Conservation (phyloP, 2,113 vertebrate species). For the Zosterops japonicus region DNA sequence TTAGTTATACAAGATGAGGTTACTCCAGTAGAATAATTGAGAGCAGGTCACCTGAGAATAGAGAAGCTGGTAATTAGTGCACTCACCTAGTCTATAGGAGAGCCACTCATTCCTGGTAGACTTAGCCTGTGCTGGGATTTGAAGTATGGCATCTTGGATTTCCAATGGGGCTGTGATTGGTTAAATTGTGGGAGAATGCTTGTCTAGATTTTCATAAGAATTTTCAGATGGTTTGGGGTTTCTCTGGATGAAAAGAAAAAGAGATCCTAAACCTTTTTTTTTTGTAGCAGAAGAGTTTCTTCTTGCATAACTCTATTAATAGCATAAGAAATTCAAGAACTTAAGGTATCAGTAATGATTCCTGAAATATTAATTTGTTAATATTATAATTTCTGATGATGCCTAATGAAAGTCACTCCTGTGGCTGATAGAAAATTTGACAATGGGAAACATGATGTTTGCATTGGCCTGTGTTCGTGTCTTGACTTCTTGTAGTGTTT, state of each 20-base stretch:
- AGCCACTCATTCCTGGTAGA: neutral
- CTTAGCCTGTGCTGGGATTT: neutral
- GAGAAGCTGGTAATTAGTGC: neutral
- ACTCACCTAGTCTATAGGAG: neutral
- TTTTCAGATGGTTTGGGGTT: neutral
- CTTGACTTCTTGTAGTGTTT: neutral
- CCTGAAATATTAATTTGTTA: neutral
- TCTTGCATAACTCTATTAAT: neutral
- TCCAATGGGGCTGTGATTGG: neutral
- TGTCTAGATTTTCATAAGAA: neutral
- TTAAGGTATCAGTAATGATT: neutral
- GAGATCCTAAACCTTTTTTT: accelerated
- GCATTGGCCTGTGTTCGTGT: neutral
- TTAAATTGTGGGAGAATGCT: neutral
- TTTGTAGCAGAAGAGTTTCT: neutral
- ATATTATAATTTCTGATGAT: neutral
- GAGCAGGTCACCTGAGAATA: slow-evolving; percentile 41
- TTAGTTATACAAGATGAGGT: slow-evolving; percentile 29
- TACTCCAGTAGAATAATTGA: slow-evolving; percentile 46
- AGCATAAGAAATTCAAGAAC: neutral
- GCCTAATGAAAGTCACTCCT: neutral
- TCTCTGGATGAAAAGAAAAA: neutral
- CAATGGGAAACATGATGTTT: neutral
- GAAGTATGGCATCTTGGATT: neutral
- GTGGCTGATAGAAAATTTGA: neutral